phyloP scores from a whole-genome alignment of 2,888 invertebrate species.

The Lingula anatina region DNA sequence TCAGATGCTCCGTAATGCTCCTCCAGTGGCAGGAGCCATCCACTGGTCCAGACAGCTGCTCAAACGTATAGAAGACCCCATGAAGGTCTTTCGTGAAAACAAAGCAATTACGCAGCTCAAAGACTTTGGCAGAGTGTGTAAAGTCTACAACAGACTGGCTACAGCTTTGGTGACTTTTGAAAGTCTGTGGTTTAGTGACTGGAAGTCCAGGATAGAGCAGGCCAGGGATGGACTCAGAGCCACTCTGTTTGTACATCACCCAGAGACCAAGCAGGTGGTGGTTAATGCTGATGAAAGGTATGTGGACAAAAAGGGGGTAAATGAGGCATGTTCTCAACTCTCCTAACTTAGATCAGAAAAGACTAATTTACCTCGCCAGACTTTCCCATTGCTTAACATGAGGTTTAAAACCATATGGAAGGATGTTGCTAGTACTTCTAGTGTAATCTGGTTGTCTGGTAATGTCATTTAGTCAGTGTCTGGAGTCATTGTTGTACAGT shows the following conservation, averaged over 20 bases:
- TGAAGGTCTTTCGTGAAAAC: slow-evolving; percentile 48
- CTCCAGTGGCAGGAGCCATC: slow-evolving; percentile 51
- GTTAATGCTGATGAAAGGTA: slow-evolving; percentile 50
- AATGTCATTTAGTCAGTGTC: too few relatives aligned
- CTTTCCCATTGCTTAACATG: too few relatives aligned
- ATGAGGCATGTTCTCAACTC: background rate
- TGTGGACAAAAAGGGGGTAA: background rate
- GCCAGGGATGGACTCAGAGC: slow-evolving; percentile 43
- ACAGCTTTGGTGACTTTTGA: slow-evolving; percentile 50
- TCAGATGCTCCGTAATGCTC: slow-evolving; percentile 45
- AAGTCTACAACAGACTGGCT: slow-evolving; percentile 41
- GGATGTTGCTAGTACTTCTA: too few relatives aligned
- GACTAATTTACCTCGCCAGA: too few relatives aligned
- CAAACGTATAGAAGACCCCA: slow-evolving; percentile 49
- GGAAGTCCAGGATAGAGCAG: slow-evolving; percentile 45
- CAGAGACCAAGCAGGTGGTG: slow-evolving; percentile 35
- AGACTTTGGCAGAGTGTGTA: slow-evolving; percentile 39
- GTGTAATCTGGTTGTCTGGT: too few relatives aligned
- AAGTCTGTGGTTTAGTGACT: slow-evolving; percentile 47
- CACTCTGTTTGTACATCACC: slow-evolving; percentile 44
- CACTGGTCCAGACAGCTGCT: slow-evolving; percentile 49
- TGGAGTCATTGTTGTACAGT: too few relatives aligned
- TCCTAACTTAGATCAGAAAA: too few relatives aligned
- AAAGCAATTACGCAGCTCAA: slow-evolving; percentile 42
- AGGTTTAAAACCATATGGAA: too few relatives aligned